A percentile compares a stretch with the other conserved stretches of the same genome.
Conservation (phyloP, 2,888 invertebrate species). For the Glaucopsyche alexis region DNA sequence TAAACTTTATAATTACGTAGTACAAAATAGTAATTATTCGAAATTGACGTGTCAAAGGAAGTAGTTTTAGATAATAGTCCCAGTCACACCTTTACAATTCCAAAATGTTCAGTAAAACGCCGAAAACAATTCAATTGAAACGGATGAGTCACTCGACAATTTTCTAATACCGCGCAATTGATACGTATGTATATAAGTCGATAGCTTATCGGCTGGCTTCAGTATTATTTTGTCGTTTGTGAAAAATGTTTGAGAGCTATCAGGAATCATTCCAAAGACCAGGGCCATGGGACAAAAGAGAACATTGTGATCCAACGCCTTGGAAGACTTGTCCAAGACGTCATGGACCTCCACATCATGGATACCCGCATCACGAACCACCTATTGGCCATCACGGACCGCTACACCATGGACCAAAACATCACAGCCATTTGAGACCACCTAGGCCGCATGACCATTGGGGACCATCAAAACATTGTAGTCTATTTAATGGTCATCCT, state of each 20-base stretch:
- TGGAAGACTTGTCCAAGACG: background rate
- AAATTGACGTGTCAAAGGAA: background rate
- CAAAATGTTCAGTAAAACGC: constrained; percentile 7
- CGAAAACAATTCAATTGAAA: constrained; percentile 4
- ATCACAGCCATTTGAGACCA: background rate
- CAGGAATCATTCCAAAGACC: background rate
- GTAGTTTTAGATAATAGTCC: background rate
- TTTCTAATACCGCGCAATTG: background rate
- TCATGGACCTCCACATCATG: background rate
- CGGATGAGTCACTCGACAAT: background rate
- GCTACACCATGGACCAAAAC: background rate
- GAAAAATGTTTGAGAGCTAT: background rate
- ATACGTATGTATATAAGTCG: background rate
- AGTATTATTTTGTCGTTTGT: background rate
- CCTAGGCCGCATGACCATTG: background rate
- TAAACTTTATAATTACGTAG: background rate
- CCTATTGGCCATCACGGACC: background rate
- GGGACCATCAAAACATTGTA: background rate
- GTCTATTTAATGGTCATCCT: background rate
- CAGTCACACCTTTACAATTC: background rate
- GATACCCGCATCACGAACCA: background rate
- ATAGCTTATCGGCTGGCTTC: background rate
- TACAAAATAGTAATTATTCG: background rate
- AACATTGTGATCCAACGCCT: background rate
- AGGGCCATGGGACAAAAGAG: background rate